Evolutionary conservation across 2,888 invertebrate species (phyloP), one percentile per base, ranked within the genome.

Genomic region (Eurytoma adleriae): DNA sequence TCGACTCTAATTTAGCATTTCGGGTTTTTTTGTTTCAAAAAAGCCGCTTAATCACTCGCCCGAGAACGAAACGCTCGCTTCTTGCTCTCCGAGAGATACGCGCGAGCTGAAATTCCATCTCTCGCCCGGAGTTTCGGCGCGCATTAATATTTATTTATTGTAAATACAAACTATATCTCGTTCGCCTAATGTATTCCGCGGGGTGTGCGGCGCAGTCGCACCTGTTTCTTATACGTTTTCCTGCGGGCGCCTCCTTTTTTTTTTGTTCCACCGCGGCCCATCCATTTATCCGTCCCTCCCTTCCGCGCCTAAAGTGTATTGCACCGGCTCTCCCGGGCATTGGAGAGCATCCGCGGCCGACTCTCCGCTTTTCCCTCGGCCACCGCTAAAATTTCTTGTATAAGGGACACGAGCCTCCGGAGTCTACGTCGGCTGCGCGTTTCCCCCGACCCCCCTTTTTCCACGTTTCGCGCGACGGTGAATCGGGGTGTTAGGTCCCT

Each of bases 251-350:
- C 68, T 16, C 61, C 50, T 61, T n/a, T 20, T 54, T n/a, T n/a
- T 3, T 27, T n/a, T 18, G 59, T 72, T 62, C 30, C 40, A 7
- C 20, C 16, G 24, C 54, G 3, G 20, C 24, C 18, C 20, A 10
- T 68, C 20, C 27, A n/a, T 77, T 68, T 64, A n/a, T 54, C 40
- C 62, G 27, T 57, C 78, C 24, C n/a, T 16, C 57, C 67, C 56
- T 83, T 73, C 75, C 59, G 81, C 84, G 82, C 84, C 83, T 24
- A 82, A 84, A 86, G 84, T 85, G 84, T 84, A 86, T 84, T 84
- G 84, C 81, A 79, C 79, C 54, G 78, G 77, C 83, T 84, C 84
- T 84, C 83, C 61, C 66, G 84, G 83, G 84, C 83, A 82, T 83
- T 83, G 77, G 78, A 40, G 72, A 81, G 62, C 80, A 75, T 77